phyloP scores from a whole-genome alignment of 2,797 vertebrate species.

The Silurus aristotelis region DNA sequence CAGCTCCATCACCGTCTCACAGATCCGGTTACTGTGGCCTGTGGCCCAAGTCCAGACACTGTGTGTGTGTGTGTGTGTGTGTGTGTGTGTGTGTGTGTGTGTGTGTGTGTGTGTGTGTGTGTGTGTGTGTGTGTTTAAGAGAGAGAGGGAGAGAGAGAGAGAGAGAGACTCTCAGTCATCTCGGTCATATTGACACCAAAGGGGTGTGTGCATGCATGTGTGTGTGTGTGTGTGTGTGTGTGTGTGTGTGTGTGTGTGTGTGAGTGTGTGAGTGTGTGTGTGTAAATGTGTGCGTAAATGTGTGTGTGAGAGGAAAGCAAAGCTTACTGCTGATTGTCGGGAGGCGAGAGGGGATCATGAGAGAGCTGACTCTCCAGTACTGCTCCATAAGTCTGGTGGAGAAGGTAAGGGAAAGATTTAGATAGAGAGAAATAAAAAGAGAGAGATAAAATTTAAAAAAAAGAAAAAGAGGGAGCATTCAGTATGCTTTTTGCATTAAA shows the following conservation, averaged over 20 bases:
- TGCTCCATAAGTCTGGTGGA: slow-evolving; percentile 78
- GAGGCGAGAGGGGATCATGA: slow-evolving; percentile 66
- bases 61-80: background rate
- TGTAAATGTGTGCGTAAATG: background rate
- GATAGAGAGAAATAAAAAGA: background rate
- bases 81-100: background rate
- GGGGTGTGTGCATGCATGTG: background rate
- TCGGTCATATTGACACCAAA: background rate
- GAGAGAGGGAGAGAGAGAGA: background rate
- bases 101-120: background rate
- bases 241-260: background rate
- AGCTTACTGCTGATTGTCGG: slow-evolving; percentile 36
- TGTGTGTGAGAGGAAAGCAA: slow-evolving; percentile 11
- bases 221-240: background rate
- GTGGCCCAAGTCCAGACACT: slow-evolving; percentile 9
- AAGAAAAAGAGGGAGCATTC: background rate
- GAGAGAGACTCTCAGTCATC: slow-evolving; percentile 5
- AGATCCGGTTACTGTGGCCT: slow-evolving; percentile 67
- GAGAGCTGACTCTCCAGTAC: slow-evolving; percentile 76
- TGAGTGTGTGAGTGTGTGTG: background rate
- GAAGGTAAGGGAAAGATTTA: slow-evolving; percentile 71
- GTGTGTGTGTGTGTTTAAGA: background rate
- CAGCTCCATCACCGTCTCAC: slow-evolving; percentile 64
- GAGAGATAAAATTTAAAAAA: background rate
- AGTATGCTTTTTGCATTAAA: background rate